Percentiles rank a stretch among this genome's conserved stretches.
Conservation (phyloP, 2,113 vertebrate species). For the Dascyllus trimaculatus region DNA sequence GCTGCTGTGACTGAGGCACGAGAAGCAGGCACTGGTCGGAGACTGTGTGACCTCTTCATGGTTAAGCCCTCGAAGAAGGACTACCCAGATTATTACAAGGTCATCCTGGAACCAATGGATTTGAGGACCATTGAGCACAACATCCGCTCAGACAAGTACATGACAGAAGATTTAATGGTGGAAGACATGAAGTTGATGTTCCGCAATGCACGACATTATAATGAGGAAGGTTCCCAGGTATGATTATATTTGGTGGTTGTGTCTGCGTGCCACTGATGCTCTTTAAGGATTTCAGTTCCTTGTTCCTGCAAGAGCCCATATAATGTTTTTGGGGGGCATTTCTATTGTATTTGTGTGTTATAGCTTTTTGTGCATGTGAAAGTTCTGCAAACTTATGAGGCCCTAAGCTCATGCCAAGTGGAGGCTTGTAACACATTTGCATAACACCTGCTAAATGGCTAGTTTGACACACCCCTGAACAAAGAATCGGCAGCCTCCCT, state of each 20-base stretch:
- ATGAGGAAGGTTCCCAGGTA: slow-evolving; percentile 98
- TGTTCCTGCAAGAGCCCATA: too few species aligned
- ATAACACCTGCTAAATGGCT: too few species aligned
- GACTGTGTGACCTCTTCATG: slow-evolving; percentile 97
- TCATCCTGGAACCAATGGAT: slow-evolving; percentile 98
- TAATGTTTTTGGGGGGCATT: too few species aligned
- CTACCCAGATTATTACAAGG: slow-evolving; percentile 99
- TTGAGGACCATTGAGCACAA: slow-evolving; percentile 96
- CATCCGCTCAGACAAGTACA: slow-evolving; percentile 95
- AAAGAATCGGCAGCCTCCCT: too few species aligned
- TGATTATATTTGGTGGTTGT: slow-evolving; percentile 1
- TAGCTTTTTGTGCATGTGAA: too few species aligned
- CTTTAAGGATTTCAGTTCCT: neutral
- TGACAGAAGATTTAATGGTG: slow-evolving; percentile 92
- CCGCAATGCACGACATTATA: slow-evolving; percentile 97
- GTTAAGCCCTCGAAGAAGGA: slow-evolving; percentile 99
- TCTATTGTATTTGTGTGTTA: too few species aligned
- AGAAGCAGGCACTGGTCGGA: slow-evolving; percentile 89
- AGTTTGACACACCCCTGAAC: too few species aligned
- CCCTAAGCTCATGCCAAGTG: too few species aligned
- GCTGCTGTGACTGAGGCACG: slow-evolving; percentile 92
- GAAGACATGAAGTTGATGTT: slow-evolving; percentile 99
- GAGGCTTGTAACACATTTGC: too few species aligned
- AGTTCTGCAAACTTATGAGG: too few species aligned
- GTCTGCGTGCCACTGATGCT: neutral